phyloP scores from a whole-genome alignment of 2,113 vertebrate species.

The Prunella himalayana region DNA sequence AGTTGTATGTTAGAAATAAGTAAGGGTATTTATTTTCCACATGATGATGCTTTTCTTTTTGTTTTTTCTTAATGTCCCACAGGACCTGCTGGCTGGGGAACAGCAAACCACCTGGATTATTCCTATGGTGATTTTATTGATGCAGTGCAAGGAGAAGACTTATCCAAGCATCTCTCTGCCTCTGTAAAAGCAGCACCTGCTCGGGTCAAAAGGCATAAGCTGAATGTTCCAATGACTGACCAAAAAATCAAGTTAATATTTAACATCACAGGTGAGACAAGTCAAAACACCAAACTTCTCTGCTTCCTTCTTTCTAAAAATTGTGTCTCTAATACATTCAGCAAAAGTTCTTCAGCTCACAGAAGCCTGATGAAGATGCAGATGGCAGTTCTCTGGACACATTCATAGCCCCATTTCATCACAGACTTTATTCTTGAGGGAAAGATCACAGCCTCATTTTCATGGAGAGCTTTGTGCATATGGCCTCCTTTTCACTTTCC shows the following conservation, averaged over 20 bases:
- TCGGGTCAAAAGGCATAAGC: conserved; percentile 82
- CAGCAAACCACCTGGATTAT: conserved; percentile 86
- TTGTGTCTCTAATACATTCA: background rate
- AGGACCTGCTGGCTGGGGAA: conserved; percentile 91
- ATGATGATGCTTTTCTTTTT: background rate
- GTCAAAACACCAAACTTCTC: background rate
- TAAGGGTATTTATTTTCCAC: background rate
- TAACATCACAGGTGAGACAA: conserved; percentile 90
- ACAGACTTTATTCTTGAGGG: background rate
- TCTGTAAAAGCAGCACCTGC: conserved; percentile 40
- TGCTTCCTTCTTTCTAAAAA: background rate
- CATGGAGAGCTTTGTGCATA: background rate
- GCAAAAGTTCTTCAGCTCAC: background rate
- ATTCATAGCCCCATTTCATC: background rate
- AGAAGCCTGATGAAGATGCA: background rate
- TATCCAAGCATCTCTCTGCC: conserved; percentile 51
- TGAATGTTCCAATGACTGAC: conserved; percentile 77
- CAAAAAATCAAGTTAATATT: conserved; percentile 97
- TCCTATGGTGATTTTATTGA: conserved; percentile 89
- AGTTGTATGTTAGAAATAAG: background rate
- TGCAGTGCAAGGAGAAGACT: conserved; percentile 59
- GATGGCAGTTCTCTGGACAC: background rate
- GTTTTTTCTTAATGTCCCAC: background rate
- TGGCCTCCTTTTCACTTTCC: background rate
- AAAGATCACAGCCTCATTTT: background rate